phyloP scores from a whole-genome alignment of 2,888 invertebrate genomes.

The Pemphredon lugubris region DNA sequence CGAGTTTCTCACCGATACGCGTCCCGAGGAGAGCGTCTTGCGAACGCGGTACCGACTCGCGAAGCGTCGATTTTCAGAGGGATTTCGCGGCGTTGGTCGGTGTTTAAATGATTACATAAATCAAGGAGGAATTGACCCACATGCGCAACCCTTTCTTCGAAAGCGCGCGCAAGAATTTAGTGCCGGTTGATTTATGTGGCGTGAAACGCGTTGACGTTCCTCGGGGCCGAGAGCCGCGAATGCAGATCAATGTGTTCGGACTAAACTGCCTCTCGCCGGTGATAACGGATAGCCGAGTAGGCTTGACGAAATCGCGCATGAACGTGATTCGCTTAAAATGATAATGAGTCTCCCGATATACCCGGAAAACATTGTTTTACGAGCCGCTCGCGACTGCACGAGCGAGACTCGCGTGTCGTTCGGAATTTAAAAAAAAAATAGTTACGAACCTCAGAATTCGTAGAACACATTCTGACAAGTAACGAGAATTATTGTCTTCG shows the following conservation, averaged over 20 bases:
- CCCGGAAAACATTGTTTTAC: slow-evolving; percentile 6
- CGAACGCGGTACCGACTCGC: not conserved
- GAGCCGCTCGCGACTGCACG: not conserved
- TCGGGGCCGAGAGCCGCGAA: slow-evolving; percentile 15
- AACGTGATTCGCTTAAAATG: slow-evolving; percentile 30
- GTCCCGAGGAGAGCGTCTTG: too few species aligned
- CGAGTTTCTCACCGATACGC: too few species aligned
- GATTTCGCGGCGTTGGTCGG: not conserved
- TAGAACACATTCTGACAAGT: too few species aligned
- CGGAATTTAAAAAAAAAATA: too few species aligned
- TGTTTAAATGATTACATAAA: slow-evolving; percentile 30
- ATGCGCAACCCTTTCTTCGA: slow-evolving; percentile 39
- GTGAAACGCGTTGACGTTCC: slow-evolving; percentile 49
- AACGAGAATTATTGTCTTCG: too few species aligned
- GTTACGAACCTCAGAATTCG: too few species aligned
- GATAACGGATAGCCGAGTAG: too few species aligned
- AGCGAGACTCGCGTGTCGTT: slow-evolving; percentile 11
- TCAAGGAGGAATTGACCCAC: slow-evolving; percentile 41
- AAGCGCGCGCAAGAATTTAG: slow-evolving; percentile 34
- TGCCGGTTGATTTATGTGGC: slow-evolving; percentile 53
- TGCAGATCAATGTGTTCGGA: slow-evolving; percentile 38
- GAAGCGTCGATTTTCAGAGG: not conserved
- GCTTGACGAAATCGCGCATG: not conserved
- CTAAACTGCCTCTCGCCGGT: too few species aligned
- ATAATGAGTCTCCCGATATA: slow-evolving; percentile 11